Evolutionary conservation across 2,888 invertebrate genomes (phyloP).

Genomic region (Clanis bilineata): DNA sequence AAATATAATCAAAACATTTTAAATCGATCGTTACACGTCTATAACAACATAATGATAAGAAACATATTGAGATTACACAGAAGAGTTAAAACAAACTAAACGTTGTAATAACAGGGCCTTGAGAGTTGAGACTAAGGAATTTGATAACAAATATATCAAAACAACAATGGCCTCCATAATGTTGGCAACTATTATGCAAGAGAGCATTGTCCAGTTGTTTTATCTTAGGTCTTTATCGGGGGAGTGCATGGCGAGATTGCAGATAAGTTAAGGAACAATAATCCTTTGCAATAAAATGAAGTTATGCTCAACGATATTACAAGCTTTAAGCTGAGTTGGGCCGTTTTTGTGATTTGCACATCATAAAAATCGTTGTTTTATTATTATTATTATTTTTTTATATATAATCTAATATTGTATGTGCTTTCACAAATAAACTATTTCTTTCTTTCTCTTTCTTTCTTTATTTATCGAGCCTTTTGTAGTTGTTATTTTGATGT

Average conservation of each 20-base stretch:
- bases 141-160: slow-evolving; percentile 22
- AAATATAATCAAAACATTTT: not conserved
- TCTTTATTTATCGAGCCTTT: not conserved
- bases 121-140: slow-evolving; percentile 26
- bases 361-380: no score
- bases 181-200: slow-evolving; percentile 43
- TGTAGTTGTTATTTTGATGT: not conserved
- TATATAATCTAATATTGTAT: no score
- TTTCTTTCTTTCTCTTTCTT: not conserved
- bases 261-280: slow-evolving; percentile 40
- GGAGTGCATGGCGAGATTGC: slow-evolving; percentile 34
- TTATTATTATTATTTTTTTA: no score
- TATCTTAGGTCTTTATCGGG: slow-evolving; percentile 39
- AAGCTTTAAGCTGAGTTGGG: not conserved
- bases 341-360: no score
- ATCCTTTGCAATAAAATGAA: slow-evolving; percentile 21
- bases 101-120: slow-evolving; percentile 23
- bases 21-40: not conserved
- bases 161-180: slow-evolving; percentile 30
- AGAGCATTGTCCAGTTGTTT: slow-evolving; percentile 45
- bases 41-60: not conserved
- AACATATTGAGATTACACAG: no score
- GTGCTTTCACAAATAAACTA: no score
- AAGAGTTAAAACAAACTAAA: slow-evolving; percentile 5
- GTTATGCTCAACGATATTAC: not conserved